These are phyloP conservation scores for Colletes collaris DNA, from an alignment of 2,888 invertebrate genomes.

Conservation along the genomic window DNA sequence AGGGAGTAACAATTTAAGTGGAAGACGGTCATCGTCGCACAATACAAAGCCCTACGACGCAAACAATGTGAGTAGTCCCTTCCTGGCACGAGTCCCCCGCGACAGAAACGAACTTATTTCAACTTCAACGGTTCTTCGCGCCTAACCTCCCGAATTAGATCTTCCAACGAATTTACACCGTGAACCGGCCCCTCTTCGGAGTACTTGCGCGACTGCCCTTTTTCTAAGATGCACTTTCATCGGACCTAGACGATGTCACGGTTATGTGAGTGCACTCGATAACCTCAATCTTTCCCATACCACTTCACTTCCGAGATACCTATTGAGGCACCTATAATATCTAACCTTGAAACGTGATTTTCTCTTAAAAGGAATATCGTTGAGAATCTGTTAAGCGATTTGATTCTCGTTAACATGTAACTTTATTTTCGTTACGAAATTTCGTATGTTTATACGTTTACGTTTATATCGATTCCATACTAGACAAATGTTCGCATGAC, in stretches of 20 bases:
- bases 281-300: constrained; percentile 68
- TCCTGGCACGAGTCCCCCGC: constrained; percentile 50
- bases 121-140: constrained; percentile 50
- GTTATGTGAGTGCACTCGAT: constrained; percentile 67
- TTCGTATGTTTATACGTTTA: constrained; percentile 4
- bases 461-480: background rate
- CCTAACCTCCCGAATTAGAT: constrained; percentile 38
- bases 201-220: constrained; percentile 49
- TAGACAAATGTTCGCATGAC: constrained; percentile 16
- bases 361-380: constrained; percentile 41
- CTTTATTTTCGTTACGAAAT: background rate
- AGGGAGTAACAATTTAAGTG: constrained; percentile 78
- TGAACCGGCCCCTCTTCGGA: background rate
- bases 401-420: background rate
- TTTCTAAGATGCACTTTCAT: constrained; percentile 64
- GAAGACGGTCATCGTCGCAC: constrained; percentile 77
- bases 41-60: constrained; percentile 83
- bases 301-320: constrained; percentile 36
- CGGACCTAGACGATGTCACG: constrained; percentile 50
- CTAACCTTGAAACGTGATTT: constrained; percentile 56
- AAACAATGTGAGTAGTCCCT: constrained; percentile 83
- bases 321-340: constrained; percentile 39
- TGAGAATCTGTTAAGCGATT: background rate
- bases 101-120: constrained; percentile 39
- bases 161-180: constrained; percentile 6